These are phyloP conservation scores for Neostethus bicornis DNA, from an alignment of 2,797 vertebrate genomes.

Conservation along the genomic window DNA sequence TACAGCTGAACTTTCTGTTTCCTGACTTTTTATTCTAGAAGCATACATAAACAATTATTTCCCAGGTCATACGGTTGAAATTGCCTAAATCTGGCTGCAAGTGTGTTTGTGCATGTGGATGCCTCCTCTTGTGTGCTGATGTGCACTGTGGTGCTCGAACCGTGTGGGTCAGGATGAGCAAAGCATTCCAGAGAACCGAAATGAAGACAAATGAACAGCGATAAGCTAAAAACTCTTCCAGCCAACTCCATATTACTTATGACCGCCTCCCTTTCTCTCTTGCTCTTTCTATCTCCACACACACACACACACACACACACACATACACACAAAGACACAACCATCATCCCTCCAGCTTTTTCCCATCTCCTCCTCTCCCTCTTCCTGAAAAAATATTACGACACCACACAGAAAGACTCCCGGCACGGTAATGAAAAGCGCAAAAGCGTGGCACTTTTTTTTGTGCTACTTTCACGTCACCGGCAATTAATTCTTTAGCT, in stretches of 20 bases:
- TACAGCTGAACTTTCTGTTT: constrained; percentile 16
- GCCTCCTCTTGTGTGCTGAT: constrained; percentile 24
- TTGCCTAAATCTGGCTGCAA: constrained; percentile 23
- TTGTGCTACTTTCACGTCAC: constrained; percentile 62
- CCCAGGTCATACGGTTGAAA: constrained; percentile 7
- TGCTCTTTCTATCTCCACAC: no score
- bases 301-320: background rate
- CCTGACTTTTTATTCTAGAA: constrained; percentile 25
- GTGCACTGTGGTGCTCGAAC: constrained; percentile 40
- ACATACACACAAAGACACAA: background rate
- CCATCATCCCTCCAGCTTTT: constrained; percentile 13
- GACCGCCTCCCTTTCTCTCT: constrained; percentile 1
- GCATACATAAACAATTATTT: constrained; percentile 19
- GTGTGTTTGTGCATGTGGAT: constrained; percentile 18
- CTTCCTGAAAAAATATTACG: constrained; percentile 63
- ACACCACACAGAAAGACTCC: constrained; percentile 55
- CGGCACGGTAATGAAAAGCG: constrained; percentile 65
- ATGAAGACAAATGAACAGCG: constrained; percentile 77
- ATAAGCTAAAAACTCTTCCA: constrained; percentile 65
- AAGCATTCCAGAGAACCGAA: constrained; percentile 63
- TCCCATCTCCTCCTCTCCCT: constrained; percentile 5
- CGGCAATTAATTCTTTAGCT: constrained; percentile 67
- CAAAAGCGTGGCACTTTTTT: constrained; percentile 69
- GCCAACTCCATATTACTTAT: constrained; percentile 66
- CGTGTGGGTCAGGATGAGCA: constrained; percentile 61